Evolutionary conservation across 2,113 vertebrate genomes (phyloP).

Genomic region (Hiodon tergisus): DNA sequence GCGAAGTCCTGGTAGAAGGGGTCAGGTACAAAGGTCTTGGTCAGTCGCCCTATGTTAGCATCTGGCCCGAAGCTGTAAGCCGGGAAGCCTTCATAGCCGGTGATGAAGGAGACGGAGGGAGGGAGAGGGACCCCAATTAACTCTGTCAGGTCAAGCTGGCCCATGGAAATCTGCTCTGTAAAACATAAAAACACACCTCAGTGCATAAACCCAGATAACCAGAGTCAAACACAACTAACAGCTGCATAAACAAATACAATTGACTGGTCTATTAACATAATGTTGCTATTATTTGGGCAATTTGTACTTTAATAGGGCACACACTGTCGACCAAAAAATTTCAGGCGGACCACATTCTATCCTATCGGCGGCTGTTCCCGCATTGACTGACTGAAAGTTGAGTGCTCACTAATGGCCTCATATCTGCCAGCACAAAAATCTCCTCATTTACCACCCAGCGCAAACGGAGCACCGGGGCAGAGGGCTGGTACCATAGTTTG

Average conservation of each 20-base stretch:
- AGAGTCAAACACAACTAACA: not conserved
- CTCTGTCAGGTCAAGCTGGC: slow-evolving; percentile 79
- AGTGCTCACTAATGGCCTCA: slow-evolving; percentile 5
- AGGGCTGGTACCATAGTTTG: not conserved
- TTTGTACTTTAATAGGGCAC: slow-evolving; percentile 10
- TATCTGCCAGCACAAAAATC: not conserved
- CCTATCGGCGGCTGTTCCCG: not conserved
- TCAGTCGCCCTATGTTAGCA: slow-evolving; percentile 82
- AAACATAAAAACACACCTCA: slow-evolving; percentile 20
- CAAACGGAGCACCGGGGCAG: not conserved
- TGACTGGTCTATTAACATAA: slow-evolving; percentile 9
- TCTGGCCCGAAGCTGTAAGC: slow-evolving; percentile 83
- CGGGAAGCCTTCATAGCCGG: slow-evolving; percentile 84
- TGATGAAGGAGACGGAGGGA: slow-evolving; percentile 85
- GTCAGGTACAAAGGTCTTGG: slow-evolving; percentile 72
- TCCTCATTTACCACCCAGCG: not conserved
- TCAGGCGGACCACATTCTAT: not conserved
- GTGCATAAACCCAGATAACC: not conserved
- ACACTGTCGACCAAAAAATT: not conserved
- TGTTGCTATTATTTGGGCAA: slow-evolving; percentile 7
- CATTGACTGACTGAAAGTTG: not conserved
- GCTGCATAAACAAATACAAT: not conserved
- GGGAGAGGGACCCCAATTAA: slow-evolving; percentile 92
- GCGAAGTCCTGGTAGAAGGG: slow-evolving; percentile 82
- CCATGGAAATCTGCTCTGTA: slow-evolving; percentile 64